Evolutionary conservation across 2,797 vertebrate genomes (phyloP).

Genomic region (Sciaenops ocellatus): DNA sequence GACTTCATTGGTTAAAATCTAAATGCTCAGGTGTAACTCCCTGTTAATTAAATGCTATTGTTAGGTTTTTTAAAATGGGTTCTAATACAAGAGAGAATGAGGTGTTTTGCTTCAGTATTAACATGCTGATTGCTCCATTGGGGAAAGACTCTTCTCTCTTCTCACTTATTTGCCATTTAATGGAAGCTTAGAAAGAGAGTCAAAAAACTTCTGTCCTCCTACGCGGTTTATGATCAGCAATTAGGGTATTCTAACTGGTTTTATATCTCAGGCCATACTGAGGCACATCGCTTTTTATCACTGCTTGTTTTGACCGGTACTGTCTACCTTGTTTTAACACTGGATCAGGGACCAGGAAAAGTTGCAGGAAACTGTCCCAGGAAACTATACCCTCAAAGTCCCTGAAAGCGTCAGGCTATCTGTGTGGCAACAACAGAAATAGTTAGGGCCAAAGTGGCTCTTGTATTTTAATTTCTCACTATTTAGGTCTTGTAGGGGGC

Average conservation of each 20-base stretch:
- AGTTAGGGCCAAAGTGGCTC: not conserved
- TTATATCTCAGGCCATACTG: not conserved
- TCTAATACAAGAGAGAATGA: slow-evolving; percentile 69
- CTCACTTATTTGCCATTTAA: slow-evolving; percentile 63
- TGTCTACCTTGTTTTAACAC: not conserved
- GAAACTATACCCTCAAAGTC: not conserved
- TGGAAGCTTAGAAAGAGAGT: slow-evolving; percentile 40
- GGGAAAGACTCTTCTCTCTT: slow-evolving; percentile 39
- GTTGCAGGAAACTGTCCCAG: not conserved
- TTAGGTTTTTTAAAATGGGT: slow-evolving; percentile 73
- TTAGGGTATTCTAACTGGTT: slow-evolving; percentile 43
- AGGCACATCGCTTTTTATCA: slow-evolving; percentile 7
- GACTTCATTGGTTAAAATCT: slow-evolving; percentile 69
- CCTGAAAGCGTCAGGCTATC: not conserved
- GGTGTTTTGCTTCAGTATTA: slow-evolving; percentile 81
- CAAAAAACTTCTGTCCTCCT: slow-evolving; percentile 38
- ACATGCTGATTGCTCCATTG: slow-evolving; percentile 77
- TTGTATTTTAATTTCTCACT: not conserved
- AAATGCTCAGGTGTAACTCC: slow-evolving; percentile 83
- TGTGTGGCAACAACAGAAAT: not conserved
- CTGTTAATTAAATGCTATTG: slow-evolving; percentile 84
- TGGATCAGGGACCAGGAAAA: not conserved
- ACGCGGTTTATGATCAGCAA: slow-evolving; percentile 35
- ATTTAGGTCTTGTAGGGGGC: not conserved
- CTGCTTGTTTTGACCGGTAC: slow-evolving; percentile 24